Evolutionary conservation across 2,888 invertebrate species (phyloP).

Genomic region (Cerceris ruficornis): DNA sequence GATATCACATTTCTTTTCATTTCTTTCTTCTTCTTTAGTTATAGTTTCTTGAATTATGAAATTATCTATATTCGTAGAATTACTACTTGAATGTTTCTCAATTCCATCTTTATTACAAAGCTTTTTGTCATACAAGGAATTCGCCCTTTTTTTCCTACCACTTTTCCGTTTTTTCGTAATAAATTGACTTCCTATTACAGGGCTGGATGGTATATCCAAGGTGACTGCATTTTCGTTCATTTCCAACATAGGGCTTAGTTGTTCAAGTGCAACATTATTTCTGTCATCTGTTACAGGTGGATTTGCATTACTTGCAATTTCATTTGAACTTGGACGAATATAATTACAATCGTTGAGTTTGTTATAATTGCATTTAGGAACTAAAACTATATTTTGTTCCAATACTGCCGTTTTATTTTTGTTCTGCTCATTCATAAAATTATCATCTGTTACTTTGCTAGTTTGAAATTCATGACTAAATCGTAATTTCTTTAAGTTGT

Average conservation of each 20-base stretch:
- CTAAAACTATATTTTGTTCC: background rate
- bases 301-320: constrained; percentile 76
- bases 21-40: background rate
- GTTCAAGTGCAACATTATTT: constrained; percentile 28
- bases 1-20: background rate
- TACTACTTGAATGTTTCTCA: background rate
- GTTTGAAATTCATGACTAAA: constrained; percentile 65
- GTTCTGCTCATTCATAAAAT: constrained; percentile 11
- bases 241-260: constrained; percentile 22
- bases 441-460: constrained; percentile 65
- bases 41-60: background rate
- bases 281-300: constrained; percentile 78
- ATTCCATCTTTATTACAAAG: background rate
- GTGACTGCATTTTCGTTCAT: constrained; percentile 59
- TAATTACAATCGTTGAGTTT: background rate
- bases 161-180: constrained; percentile 37
- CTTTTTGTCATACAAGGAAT: background rate
- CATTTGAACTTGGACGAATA: constrained; percentile 62
- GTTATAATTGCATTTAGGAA: background rate
- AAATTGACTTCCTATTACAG: constrained; percentile 69
- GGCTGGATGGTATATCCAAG: constrained; percentile 34
- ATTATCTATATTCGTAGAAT: background rate
- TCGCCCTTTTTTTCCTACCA: constrained; percentile 63
- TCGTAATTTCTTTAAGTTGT: constrained; percentile 67
- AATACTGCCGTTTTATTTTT: background rate